Evolutionary conservation across 2,888 invertebrate genomes (phyloP).

Genomic region (Ganaspis brasiliensis): DNA sequence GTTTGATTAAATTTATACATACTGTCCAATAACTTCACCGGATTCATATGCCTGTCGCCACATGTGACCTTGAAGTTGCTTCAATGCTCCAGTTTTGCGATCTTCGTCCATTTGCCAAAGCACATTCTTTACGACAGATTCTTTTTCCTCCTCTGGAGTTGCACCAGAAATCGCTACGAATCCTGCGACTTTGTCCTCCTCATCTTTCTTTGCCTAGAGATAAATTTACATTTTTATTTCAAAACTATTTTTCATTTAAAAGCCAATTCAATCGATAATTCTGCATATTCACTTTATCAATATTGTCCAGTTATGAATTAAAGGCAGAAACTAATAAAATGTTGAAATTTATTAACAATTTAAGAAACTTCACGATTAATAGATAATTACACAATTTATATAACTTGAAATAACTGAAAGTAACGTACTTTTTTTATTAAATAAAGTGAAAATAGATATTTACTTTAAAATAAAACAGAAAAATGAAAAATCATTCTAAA

Average conservation of each 20-base stretch:
- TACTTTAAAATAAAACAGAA: background rate
- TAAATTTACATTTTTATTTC: background rate
- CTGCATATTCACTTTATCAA: background rate
- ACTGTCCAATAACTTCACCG: slow-evolving; percentile 93
- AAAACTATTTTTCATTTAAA: background rate
- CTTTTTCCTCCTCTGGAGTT: slow-evolving; percentile 83
- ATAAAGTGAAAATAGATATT: no score
- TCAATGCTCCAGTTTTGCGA: slow-evolving; percentile 90
- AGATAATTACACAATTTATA: no score
- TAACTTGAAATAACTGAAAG: no score
- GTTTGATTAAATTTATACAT: slow-evolving; percentile 83
- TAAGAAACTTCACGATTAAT: no score
- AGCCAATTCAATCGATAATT: no score
- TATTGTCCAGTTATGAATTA: no score
- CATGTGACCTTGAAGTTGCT: slow-evolving; percentile 94
- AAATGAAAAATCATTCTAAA: slow-evolving; percentile 26
- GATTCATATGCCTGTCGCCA: slow-evolving; percentile 92
- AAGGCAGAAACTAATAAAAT: no score
- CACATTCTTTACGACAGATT: slow-evolving; percentile 87
- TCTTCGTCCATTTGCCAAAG: slow-evolving; percentile 91
- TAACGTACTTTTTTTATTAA: no score
- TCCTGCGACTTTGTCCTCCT: slow-evolving; percentile 83
- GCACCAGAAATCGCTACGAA: slow-evolving; percentile 82
- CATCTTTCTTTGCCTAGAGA: slow-evolving; percentile 82
- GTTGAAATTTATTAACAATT: background rate